Evolutionary conservation across 2,797 vertebrate genomes (phyloP), one percentile per base, ranked within the genome.

Genomic region (Parauchenoglanis ngamensis): DNA sequence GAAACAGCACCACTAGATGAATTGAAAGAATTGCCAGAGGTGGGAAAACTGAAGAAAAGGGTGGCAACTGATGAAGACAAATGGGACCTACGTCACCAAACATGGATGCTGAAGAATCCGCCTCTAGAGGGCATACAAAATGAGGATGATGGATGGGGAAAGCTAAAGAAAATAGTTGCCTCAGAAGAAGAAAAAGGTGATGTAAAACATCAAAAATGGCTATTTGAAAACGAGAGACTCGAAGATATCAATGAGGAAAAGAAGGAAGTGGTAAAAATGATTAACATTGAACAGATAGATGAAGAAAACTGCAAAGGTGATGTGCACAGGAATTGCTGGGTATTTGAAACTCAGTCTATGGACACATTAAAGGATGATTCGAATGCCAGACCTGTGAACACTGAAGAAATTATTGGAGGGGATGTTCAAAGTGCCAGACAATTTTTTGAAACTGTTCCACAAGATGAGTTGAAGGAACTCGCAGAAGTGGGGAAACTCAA

Each of bases 301-400:
- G 96, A 96, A 87, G 95, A 97, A 59, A 95, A 92, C 91, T 97
- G 94, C 90, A 96, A 92, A 90, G 94, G 94, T 61, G 95, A 96
- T 87, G 95, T 96, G 65, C 94, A 94, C n/a, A 95, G 90, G 90
- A 96, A 96, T 89, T 97, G 97, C 92, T 96, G 96, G 97, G 95
- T 96, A 87, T 99, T 98, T 96, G 98, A 98, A 93, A 98, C 97
- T 0, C 96, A 97, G 89, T 94, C 97, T 75, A 96, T 98, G 95
- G 97, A 98, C 88, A 93, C 92, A 83, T 93, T 98, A 83, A 98
- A 97, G 92, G 96, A 97, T 76, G 92, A 94, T 89, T 93, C 96
- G 83, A 96, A 97, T 88, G 75, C 89, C 89, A 92, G 78, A 52
- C 70, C 92, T 87, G 7, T 88, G 59, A 91, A 92, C 70, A 94